Evolutionary conservation across 1,140 invertebrate species (phyloP).

Genomic region (Microplitis mediator): DNA sequence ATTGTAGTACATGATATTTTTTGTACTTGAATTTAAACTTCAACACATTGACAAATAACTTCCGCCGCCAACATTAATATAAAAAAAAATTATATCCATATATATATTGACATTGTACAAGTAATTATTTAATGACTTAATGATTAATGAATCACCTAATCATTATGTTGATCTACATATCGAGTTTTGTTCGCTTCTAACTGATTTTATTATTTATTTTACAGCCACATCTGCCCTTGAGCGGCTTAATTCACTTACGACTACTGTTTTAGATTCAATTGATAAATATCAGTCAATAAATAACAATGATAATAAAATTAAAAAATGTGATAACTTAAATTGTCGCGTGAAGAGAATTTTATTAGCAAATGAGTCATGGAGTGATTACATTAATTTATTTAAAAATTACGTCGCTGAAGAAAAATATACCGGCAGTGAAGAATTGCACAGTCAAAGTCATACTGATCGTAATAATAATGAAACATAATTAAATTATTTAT

Average conservation of each 20-base stretch:
- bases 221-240: constrained; percentile 29
- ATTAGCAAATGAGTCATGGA: constrained; percentile 36
- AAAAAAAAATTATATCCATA: not conserved
- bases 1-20: not conserved
- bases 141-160: not conserved
- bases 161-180: not conserved
- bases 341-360: constrained; percentile 39
- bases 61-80: not conserved
- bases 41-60: not conserved
- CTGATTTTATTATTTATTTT: constrained; percentile 20
- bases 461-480: not conserved
- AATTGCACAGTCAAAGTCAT: constrained; percentile 8
- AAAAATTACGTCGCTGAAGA: constrained; percentile 47
- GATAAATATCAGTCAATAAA: constrained; percentile 39
- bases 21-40: constrained; percentile 7
- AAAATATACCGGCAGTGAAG: constrained; percentile 1
- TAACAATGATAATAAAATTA: not conserved
- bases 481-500: constrained; percentile 13
- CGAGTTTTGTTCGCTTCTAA: not conserved
- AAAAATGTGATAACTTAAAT: constrained; percentile 34
- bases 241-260: constrained; percentile 40
- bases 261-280: constrained; percentile 39
- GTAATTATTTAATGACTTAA: not conserved
- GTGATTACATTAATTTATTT: constrained; percentile 41
- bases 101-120: not conserved